Evolutionary conservation across 2,888 invertebrate genomes (phyloP), one percentile per base, ranked within the genome.

Genomic region (Lampropteryx suffumata): DNA sequence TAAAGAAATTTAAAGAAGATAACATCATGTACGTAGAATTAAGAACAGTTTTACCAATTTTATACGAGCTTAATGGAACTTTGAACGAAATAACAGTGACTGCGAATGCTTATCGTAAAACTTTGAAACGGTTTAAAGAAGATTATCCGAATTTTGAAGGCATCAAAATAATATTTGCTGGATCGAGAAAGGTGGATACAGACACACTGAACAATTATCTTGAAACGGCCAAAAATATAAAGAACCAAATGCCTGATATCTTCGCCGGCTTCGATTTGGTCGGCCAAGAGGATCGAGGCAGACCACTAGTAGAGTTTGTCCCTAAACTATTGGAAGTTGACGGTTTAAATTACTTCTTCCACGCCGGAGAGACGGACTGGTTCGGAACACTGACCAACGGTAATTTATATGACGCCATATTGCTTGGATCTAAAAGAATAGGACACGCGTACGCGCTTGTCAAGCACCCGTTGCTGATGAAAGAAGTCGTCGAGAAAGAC

Each of bases 331-430:
- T 90, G 14, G 69, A 76, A 3, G 72, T 91, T 0, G 76, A 88
- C 0, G 78, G 91, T 12, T 80, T 95, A 0, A 86, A 92, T 39
- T 94, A 93, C 66, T 96, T 94, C 71, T 95, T 96, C 68, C 96
- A 96, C 70, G 95, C 96, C 0, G 96, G 95, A 0, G 96, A 96
- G 80, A 96, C 96, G 0, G 93, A 95, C 70, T 95, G 95, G 95
- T 92, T 87, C 67, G 95, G 93, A 11, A 84, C 86, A 10, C 59
- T 76, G 0, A 92, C 93, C 0, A 96, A 96, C 70, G 92, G 93
- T 49, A 96, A 96, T 74, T 76, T 96, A 6, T 79, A 95, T 10
- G 96, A 96, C 67, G 96, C 96, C 0, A 83, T 96, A 27, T 75
- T 96, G 27, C 77, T 96, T 34, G 95, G 95, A 40, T 91, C 94